Percentiles rank a stretch among this genome's conserved stretches.
Evolutionary conservation across 2,888 invertebrate genomes (phyloP).

Genomic region (Tryphoninae sp.): DNA sequence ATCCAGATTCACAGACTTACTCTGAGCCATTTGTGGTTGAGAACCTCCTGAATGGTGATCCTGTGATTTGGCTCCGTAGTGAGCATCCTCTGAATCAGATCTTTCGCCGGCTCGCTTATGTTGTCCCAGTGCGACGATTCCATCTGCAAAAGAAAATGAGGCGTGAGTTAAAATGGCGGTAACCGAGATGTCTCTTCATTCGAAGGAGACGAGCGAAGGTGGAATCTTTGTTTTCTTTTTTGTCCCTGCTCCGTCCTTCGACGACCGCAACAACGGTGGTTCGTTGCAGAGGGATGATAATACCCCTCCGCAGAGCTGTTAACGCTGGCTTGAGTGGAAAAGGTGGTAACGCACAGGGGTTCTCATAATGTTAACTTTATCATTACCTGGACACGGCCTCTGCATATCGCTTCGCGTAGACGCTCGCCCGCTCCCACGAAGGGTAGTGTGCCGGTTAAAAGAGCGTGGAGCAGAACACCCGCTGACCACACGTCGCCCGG

Average conservation of each 20-base stretch:
- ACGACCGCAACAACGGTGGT: slow-evolving; percentile 38
- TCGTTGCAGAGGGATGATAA: slow-evolving; percentile 46
- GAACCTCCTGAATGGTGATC: slow-evolving; percentile 96
- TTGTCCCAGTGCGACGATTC: slow-evolving; percentile 95
- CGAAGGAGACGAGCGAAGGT: slow-evolving; percentile 13
- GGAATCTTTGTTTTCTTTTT: slow-evolving; percentile 4
- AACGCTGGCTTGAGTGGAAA: neutral
- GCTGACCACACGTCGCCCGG: slow-evolving; percentile 99
- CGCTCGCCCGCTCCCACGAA: slow-evolving; percentile 97
- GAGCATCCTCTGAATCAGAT: slow-evolving; percentile 96
- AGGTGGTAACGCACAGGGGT: slow-evolving; percentile 33
- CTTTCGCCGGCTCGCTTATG: slow-evolving; percentile 97
- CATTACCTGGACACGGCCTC: slow-evolving; percentile 90
- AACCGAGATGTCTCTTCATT: neutral
- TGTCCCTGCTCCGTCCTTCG: slow-evolving; percentile 21
- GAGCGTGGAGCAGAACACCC: slow-evolving; percentile 95
- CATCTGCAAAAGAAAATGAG: slow-evolving; percentile 84
- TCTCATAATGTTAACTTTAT: slow-evolving; percentile 41
- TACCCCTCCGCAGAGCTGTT: slow-evolving; percentile 37
- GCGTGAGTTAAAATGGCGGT: neutral
- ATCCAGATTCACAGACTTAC: slow-evolving; percentile 83
- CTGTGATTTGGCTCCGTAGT: slow-evolving; percentile 95
- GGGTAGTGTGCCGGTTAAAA: slow-evolving; percentile 96
- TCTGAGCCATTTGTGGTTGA: slow-evolving; percentile 98
- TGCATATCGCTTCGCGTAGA: slow-evolving; percentile 94